phyloP scores from a whole-genome alignment of 2,113 vertebrate genomes.

The Oreocharis arfaki region DNA sequence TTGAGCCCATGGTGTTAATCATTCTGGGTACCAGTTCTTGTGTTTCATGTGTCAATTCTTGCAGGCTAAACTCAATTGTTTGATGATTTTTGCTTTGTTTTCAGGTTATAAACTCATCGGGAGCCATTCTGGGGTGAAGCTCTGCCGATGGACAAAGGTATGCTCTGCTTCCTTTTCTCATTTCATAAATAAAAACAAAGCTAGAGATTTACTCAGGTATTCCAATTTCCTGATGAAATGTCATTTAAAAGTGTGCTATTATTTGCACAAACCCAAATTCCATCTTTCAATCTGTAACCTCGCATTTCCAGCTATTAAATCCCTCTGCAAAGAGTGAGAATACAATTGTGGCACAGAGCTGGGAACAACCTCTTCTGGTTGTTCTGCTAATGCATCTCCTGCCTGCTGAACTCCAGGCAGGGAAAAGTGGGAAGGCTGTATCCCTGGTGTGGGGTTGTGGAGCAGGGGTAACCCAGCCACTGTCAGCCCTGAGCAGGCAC shows the following conservation, averaged over 20 bases:
- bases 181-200: neutral
- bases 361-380: neutral
- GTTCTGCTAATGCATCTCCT: neutral
- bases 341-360: neutral
- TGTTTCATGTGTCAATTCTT: neutral
- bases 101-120: slow-evolving; percentile 93
- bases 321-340: neutral
- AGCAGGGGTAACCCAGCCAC: neutral
- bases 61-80: neutral
- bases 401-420: neutral
- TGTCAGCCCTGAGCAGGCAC: accelerated
- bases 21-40: neutral
- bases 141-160: slow-evolving; percentile 98
- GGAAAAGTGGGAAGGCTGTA: neutral
- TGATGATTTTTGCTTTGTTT: neutral
- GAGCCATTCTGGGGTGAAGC: slow-evolving; percentile 94
- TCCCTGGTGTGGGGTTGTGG: neutral
- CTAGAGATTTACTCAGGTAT: neutral
- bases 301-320: neutral
- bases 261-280: neutral
- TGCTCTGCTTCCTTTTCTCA: neutral
- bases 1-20: neutral
- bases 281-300: neutral
- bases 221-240: neutral
- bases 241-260: neutral